Base-by-base conservation (phyloP, 2,113 vertebrate genomes). In the Dolichotis patagonum region DNA sequence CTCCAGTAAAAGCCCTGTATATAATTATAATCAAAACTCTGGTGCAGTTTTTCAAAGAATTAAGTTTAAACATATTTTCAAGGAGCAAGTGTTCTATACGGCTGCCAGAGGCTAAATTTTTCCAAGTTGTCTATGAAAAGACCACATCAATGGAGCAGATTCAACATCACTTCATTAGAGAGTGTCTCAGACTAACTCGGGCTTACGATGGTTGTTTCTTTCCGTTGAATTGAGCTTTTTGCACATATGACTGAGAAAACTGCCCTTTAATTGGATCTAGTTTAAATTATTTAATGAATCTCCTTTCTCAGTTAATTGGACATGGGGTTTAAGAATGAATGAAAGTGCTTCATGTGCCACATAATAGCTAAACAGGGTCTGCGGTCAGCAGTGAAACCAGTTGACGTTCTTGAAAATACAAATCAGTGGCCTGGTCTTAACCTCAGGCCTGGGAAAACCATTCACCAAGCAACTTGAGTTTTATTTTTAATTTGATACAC, bases 261-360 rank as follows among this genome's bases (percentile, higher is more conserved):
- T 58, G 90, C n/a, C 90, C 95, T 96, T 97, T 97, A 90, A 87
- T 96, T 97, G 75, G 80, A 71, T 92, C 49, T 77, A 80, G 73
- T 73, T 97, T 96, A 92, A 97, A 97, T 97, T 94, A 97, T 97
- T 97, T 97, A 96, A 96, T 94, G 96, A 96, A 91, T 89, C 81
- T 78, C 78, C 78, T 96, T 91, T 95, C 60, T 95, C 81, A 86
- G 77, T 93, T 96, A 94, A 96, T 97, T 98, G 96, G 82, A 95
- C 92, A 90, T 94, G 94, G 95, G 85, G 49, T 88, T 96, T 96
- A 75, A 96, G 95, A 92, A 95, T 96, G 88, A 96, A 85, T 83
- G 49, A 65, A 96, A 97, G 69, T 58, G 93, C 56, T 75, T 83
- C 60, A 41, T 54, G 80, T 67, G 90, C 75, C 87, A 54, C 71